phyloP scores from a whole-genome alignment of 2,797 vertebrate species.

The Eulemur mongoz region DNA sequence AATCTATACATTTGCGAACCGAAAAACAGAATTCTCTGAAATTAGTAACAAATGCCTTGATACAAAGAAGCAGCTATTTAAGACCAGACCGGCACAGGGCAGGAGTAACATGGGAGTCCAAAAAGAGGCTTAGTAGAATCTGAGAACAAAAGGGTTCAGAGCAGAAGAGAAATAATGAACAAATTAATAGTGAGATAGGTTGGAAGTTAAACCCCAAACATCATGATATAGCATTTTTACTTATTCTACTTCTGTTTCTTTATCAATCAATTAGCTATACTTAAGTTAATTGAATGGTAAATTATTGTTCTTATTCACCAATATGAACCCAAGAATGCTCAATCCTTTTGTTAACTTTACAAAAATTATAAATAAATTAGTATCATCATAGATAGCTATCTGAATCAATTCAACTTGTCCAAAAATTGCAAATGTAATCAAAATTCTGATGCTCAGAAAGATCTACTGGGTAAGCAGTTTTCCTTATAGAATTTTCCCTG shows the following conservation, averaged over 20 bases:
- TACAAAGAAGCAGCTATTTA: neutral
- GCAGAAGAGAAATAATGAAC: neutral
- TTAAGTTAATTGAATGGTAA: neutral
- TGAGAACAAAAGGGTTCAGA: neutral
- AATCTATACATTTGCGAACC: neutral
- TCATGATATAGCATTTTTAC: neutral
- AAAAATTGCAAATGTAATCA: neutral
- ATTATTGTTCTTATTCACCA: neutral
- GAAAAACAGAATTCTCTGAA: neutral
- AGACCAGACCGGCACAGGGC: neutral
- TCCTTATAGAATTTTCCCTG: neutral
- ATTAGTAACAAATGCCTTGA: neutral
- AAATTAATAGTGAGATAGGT: neutral
- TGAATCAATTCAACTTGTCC: neutral
- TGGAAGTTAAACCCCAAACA: neutral
- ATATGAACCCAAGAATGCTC: neutral
- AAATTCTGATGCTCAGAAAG: neutral
- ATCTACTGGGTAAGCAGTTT: neutral
- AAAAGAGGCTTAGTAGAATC: neutral
- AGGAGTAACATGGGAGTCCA: neutral
- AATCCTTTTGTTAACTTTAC: neutral
- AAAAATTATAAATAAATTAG: conserved; percentile 16
- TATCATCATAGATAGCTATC: neutral
- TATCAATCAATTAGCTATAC: neutral
- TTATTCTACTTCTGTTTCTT: neutral